Base-by-base conservation (phyloP, 2,888 invertebrate genomes). In the Steinernema hermaphroditum region DNA sequence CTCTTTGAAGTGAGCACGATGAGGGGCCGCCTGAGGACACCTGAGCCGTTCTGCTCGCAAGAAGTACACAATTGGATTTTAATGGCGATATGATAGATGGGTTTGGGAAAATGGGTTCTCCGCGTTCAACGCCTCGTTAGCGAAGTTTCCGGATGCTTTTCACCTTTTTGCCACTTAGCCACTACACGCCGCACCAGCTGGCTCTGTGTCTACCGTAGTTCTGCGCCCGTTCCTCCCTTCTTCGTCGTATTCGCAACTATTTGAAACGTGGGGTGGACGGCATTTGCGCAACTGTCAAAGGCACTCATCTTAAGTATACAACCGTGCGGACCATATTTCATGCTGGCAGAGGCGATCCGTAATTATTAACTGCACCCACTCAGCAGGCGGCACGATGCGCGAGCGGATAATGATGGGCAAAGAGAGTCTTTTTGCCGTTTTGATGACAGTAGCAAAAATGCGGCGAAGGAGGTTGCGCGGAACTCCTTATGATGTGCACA, bases 21-120 rank as follows among this genome's bases (percentile, higher is more conserved):
- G 62, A 62, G 62, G 62, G 46, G 62, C 62, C 62, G 62, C 62
- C 62, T 62, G 32, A 62, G 62, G 62, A n/a, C 62, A 62, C 62
- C 62, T 62, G 62, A 62, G 62, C 62, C 62, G 62, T 62, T 62
- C 62, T 12, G 6, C 29, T 62, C 62, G 62, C 62, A 62, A 62
- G 62, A 62, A 62, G 62, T 32, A 62, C 32, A 32, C 62, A 62
- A 62, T 62, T 62, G 62, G 27, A 62, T 62, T 62, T 62, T 62
- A 62, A 62, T 62, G 62, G 62, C 27, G 27, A 27, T 62, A 62
- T 62, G 62, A 62, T 62, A 29, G 62, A 62, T 62, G 62, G 62
- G 32, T 29, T 62, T 62, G 62, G 62, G 62, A 62, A 62, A 62
- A 62, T 62, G 62, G 62, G 34, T 62, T 62, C 62, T 22, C 62